phyloP scores from a whole-genome alignment of 2,888 invertebrate species.

The Agrotis ipsilon region DNA sequence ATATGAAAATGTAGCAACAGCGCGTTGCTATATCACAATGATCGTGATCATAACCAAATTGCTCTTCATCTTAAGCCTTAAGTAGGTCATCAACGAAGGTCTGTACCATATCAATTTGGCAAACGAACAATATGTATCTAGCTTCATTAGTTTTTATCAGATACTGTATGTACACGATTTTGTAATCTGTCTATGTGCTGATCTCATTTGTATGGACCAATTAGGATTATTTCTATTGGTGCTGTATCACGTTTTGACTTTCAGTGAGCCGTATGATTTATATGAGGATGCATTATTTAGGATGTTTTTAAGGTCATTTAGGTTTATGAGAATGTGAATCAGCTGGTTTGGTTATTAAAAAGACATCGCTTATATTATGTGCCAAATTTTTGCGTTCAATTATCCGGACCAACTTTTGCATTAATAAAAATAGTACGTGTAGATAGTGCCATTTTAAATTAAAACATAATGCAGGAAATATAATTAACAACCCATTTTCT shows the following conservation, averaged over 20 bases:
- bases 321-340: neutral
- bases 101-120: conserved; percentile 53
- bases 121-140: conserved; percentile 48
- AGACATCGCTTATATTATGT: too few relatives aligned
- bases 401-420: too few relatives aligned
- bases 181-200: conserved; percentile 50
- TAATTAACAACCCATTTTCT: too few relatives aligned
- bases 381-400: too few relatives aligned
- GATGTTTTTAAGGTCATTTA: neutral
- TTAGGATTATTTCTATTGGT: conserved; percentile 33
- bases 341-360: neutral
- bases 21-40: neutral
- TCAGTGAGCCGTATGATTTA: neutral
- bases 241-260: conserved; percentile 19
- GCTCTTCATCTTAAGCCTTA: conserved; percentile 32
- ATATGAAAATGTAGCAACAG: conserved; percentile 10
- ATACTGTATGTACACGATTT: conserved; percentile 60
- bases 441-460: too few relatives aligned
- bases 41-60: conserved; percentile 42
- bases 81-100: conserved; percentile 56
- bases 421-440: too few relatives aligned
- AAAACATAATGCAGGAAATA: too few relatives aligned
- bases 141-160: conserved; percentile 62
- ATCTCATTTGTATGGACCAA: conserved; percentile 49
- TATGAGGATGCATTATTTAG: neutral